phyloP scores from a whole-genome alignment of 2,797 vertebrate genomes.

The Nasua narica region DNA sequence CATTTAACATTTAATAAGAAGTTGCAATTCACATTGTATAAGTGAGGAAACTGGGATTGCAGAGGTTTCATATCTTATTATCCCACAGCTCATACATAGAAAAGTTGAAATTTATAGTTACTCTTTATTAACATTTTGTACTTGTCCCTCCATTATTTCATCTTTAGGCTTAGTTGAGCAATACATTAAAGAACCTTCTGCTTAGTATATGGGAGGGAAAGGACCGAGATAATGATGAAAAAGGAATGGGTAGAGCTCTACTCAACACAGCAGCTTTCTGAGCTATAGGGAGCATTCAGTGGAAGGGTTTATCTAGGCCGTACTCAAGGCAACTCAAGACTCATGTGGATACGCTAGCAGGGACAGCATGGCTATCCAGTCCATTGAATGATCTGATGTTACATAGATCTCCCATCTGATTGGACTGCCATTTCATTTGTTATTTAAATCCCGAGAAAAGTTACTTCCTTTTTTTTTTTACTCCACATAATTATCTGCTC shows the following conservation, averaged over 20 bases:
- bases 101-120: background rate
- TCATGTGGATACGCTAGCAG: background rate
- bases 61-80: background rate
- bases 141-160: background rate
- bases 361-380: background rate
- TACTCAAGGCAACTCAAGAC: background rate
- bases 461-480: background rate
- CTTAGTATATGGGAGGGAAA: background rate
- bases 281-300: background rate
- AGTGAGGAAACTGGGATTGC: background rate
- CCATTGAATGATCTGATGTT: background rate
- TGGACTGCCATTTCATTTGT: background rate
- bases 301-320: background rate
- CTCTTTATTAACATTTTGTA: background rate
- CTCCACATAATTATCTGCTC: background rate
- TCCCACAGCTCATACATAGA: background rate
- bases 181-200: background rate
- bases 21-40: background rate
- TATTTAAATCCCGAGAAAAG: background rate
- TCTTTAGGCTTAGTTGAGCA: background rate
- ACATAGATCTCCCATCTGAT: background rate
- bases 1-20: constrained; percentile 5
- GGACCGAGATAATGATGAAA: background rate
- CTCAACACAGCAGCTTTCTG: background rate
- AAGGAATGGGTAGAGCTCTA: background rate